Evolutionary conservation across 2,113 vertebrate genomes (phyloP), one percentile per base, ranked within the genome.

Genomic region (Caranx ignobilis): DNA sequence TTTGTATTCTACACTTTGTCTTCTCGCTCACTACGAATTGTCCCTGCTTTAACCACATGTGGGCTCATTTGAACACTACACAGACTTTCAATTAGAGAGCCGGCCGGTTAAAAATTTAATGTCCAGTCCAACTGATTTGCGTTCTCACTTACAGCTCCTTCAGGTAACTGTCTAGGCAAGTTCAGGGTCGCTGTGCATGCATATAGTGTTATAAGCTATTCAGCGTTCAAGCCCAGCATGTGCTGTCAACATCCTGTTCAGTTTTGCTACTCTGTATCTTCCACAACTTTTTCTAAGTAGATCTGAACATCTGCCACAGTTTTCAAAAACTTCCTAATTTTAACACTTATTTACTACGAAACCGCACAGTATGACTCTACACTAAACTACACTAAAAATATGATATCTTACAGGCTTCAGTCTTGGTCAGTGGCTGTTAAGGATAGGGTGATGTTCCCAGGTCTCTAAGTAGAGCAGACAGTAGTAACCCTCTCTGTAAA

Each of bases 391-490:
- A 32, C 60, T 26, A 72, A 75, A 86, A 82, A 82, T 62, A 59
- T 0, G 37, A 71, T 19, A 63, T n/a, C 12, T 73, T 45, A 12
- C 12, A 6, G 60, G 11, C 66, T 48, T 64, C 64, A 13, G 50
- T 71, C 67, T 45, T 61, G 15, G 64, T 85, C 79, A 62, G 74
- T 71, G 34, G 67, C 19, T 75, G 88, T 85, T 59, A 79, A 48
- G 70, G 68, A 67, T 43, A 55, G 63, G 78, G 45, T 86, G 86
- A 78, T 52, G 61, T 67, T 73, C 41, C 50, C 6, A 16, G 75
- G 82, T 71, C 66, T 75, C 54, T 88, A 82, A 94, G 88, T 77
- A 52, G 79, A 92, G 63, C 45, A 70, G 92, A 92, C 92, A 93
- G 88, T 60, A 76, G 79, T 82, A 77, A 83, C 91, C 61, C 78